Percentiles rank a stretch among this genome's conserved stretches.
Conservation (phyloP, 2,797 vertebrate species). For the Mormyrops boulengeri region DNA sequence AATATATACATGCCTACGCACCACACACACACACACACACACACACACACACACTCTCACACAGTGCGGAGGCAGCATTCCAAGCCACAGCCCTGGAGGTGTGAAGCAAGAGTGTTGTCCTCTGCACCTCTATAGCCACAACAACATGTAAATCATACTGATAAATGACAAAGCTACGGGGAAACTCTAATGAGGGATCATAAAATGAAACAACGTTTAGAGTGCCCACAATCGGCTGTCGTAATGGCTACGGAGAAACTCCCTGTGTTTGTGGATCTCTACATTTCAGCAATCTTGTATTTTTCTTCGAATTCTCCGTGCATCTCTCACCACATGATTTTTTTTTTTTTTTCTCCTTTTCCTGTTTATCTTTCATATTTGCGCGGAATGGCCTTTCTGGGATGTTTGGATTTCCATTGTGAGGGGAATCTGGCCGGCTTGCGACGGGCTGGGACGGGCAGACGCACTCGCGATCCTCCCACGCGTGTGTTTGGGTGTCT, state of each 20-base stretch:
- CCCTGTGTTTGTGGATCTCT: not conserved
- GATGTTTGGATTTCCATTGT: conserved; percentile 73
- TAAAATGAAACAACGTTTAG: not conserved
- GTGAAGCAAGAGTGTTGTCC: not conserved
- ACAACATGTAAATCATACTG: not conserved
- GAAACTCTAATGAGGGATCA: not conserved
- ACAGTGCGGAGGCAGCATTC: not conserved
- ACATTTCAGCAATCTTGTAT: conserved; percentile 47
- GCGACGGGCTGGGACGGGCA: conserved; percentile 63
- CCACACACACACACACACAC: not conserved
- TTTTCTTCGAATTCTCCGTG: conserved; percentile 58
- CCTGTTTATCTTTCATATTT: conserved; percentile 72
- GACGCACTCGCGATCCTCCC: conserved; percentile 56
- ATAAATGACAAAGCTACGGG: not conserved
- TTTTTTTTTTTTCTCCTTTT: conserved; percentile 50
- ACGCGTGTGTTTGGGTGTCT: conserved; percentile 65
- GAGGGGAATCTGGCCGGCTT: conserved; percentile 63
- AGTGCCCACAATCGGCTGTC: not conserved
- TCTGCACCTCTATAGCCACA: not conserved
- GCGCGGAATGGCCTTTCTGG: conserved; percentile 68
- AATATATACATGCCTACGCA: not conserved
- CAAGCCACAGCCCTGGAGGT: not conserved
- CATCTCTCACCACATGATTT: conserved; percentile 51
- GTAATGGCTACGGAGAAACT: not conserved
- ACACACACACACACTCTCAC: not conserved